phyloP scores from a whole-genome alignment of 92 coral and sea anemone genomes.

The Blastomussa wellsi region DNA sequence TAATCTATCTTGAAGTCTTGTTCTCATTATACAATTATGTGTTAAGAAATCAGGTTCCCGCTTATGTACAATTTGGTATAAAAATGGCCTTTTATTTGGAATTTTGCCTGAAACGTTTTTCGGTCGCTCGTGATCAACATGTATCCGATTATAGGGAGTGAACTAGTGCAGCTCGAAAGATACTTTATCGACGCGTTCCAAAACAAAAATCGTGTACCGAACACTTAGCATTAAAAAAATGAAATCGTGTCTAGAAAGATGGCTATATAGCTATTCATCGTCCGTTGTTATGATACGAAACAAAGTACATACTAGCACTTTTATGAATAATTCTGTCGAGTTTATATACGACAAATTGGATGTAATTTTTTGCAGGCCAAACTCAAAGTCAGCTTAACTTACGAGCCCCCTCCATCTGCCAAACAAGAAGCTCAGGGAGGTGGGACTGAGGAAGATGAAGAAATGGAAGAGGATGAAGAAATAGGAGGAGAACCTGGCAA shows the following conservation, averaged over 20 bases:
- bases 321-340: not conserved
- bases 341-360: not conserved
- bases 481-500: constrained; percentile 47
- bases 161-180: no score
- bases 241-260: no score
- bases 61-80: not conserved
- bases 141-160: no score
- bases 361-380: constrained; percentile 49
- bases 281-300: not conserved
- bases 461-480: constrained; percentile 50
- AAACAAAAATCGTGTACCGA: no score
- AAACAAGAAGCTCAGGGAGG: constrained; percentile 35
- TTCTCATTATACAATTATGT: no score
- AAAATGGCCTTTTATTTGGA: no score
- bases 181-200: not conserved
- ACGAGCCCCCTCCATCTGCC: constrained; percentile 70
- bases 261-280: no score
- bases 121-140: no score
- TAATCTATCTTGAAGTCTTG: not conserved
- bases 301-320: not conserved
- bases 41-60: no score
- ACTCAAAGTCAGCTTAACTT: constrained; percentile 63
- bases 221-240: not conserved
- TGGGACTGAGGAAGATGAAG: constrained; percentile 48
- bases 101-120: not conserved